Conservation (phyloP, 2,888 invertebrate species). For the Tinea trinotella region DNA sequence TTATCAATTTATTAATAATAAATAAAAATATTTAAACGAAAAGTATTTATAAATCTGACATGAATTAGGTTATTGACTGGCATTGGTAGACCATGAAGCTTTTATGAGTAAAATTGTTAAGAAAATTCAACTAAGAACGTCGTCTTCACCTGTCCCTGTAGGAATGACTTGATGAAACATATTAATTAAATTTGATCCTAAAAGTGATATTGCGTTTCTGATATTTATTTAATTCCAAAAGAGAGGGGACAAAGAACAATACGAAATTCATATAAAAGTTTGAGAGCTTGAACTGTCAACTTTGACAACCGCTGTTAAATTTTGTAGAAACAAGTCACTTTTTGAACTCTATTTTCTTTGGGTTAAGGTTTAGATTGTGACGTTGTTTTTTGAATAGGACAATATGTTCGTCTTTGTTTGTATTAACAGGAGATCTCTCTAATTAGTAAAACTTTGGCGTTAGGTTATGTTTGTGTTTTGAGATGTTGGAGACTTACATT, state of each 20-base stretch:
- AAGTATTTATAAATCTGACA: too few relatives aligned
- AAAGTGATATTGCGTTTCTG: not conserved
- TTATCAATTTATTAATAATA: too few relatives aligned
- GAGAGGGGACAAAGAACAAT: constrained; percentile 5
- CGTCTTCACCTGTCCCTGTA: too few relatives aligned
- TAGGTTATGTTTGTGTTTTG: not conserved
- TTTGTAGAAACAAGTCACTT: not conserved
- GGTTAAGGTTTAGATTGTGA: not conserved
- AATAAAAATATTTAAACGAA: too few relatives aligned
- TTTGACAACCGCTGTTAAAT: constrained; percentile 5
- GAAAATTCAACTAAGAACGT: too few relatives aligned
- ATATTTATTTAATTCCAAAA: constrained; percentile 1
- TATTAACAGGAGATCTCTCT: constrained; percentile 5
- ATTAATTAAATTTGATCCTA: not conserved
- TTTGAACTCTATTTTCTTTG: not conserved
- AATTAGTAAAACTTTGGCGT: constrained; percentile 15
- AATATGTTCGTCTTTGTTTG: constrained; percentile 12
- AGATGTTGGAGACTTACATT: not conserved
- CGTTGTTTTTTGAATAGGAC: not conserved
- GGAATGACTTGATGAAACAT: too few relatives aligned
- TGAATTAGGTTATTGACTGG: too few relatives aligned
- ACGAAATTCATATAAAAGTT: constrained; percentile 7
- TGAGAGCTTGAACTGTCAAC: constrained; percentile 5
- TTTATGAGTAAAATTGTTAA: too few relatives aligned
- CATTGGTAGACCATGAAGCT: too few relatives aligned